Evolutionary conservation across 2,888 invertebrate species (phyloP).

Genomic region (Pheosia tremula): DNA sequence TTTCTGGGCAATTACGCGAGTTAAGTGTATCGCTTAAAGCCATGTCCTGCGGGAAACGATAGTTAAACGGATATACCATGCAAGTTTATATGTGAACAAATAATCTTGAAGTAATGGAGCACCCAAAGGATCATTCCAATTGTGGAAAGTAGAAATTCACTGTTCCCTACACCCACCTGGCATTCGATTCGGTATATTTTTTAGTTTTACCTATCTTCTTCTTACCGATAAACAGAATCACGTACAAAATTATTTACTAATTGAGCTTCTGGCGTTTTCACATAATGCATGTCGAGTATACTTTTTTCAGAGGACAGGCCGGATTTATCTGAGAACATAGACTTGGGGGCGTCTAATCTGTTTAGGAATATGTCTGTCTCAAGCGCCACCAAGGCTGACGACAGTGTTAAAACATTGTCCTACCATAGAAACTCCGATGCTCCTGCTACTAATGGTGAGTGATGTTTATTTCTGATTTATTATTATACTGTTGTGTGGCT

Average conservation of each 20-base stretch:
- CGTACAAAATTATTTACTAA: no score
- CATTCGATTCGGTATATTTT: no score
- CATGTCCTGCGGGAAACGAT: neutral
- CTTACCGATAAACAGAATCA: no score
- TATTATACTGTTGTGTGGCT: neutral
- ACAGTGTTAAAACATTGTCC: slow-evolving; percentile 59
- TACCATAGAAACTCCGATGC: slow-evolving; percentile 56
- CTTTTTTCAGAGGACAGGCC: slow-evolving; percentile 66
- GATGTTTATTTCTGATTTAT: neutral
- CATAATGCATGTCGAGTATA: no score
- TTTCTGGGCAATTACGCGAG: neutral
- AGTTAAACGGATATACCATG: neutral
- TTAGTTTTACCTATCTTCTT: no score
- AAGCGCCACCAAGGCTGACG: slow-evolving; percentile 36
- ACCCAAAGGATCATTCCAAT: neutral
- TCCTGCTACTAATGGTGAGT: slow-evolving; percentile 16
- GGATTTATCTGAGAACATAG: slow-evolving; percentile 46
- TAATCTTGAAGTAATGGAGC: neutral
- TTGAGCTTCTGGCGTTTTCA: no score
- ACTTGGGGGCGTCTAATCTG: slow-evolving; percentile 43
- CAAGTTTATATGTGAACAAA: neutral
- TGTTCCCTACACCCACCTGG: neutral
- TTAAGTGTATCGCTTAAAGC: neutral
- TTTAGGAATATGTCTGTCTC: slow-evolving; percentile 57
- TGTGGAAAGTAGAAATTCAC: neutral